These are phyloP conservation scores for Dysidea cf. avara DNA, from an alignment of 37 sponge, comb jelly and placozoan genomes.

Conservation along the genomic window DNA sequence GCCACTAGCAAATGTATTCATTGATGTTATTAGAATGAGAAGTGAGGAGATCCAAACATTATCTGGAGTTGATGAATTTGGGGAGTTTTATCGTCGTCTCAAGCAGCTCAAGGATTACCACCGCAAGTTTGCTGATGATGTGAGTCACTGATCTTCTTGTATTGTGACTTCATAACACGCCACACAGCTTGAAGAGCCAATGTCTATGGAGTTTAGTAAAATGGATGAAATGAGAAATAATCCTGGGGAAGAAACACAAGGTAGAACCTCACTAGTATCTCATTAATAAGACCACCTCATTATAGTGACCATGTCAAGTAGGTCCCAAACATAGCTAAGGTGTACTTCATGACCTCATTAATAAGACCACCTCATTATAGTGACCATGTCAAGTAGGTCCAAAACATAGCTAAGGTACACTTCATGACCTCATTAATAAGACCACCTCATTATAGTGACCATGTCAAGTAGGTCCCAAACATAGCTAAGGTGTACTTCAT, in stretches of 20 bases:
- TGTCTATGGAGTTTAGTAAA: slow-evolving; percentile 83
- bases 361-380: no score
- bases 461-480: no score
- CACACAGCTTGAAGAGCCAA: slow-evolving; percentile 67
- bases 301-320: no score
- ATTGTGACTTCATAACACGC: background rate
- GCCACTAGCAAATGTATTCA: background rate
- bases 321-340: no score
- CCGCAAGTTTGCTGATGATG: slow-evolving; percentile 14
- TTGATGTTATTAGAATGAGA: slow-evolving; percentile 28
- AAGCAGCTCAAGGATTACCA: slow-evolving; percentile 50
- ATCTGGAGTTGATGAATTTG: slow-evolving; percentile 91
- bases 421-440: no score
- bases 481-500: no score
- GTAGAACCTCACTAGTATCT: slow-evolving; percentile 10
- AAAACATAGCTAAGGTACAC: no score
- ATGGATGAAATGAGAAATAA: slow-evolving; percentile 69
- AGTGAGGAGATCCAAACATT: slow-evolving; percentile 77
- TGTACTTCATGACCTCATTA: no score
- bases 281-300: no score
- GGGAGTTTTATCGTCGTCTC: slow-evolving; percentile 93
- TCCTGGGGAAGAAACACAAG: slow-evolving; percentile 69
- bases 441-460: no score
- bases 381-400: no score
- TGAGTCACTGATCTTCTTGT: no score